Percentiles rank a stretch among this genome's conserved stretches.
Evolutionary conservation across 1,140 invertebrate genomes (phyloP).

Genomic region (Phenacoccus solenopsis): DNA sequence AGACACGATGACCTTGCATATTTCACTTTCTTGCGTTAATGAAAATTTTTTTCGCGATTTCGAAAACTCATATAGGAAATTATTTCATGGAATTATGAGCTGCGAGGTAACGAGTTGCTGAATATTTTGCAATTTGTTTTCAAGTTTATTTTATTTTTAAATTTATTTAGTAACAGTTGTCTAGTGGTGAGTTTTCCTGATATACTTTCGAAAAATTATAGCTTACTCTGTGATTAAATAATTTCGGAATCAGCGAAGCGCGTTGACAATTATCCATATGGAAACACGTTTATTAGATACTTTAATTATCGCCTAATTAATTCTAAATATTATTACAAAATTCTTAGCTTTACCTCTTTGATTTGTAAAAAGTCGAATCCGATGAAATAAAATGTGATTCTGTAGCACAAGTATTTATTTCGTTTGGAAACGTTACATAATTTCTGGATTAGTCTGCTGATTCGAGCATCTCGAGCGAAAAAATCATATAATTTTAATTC

Average conservation of each 20-base stretch:
- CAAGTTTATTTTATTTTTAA: too few relatives aligned
- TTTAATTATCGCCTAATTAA: background rate
- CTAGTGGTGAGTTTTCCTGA: too few relatives aligned
- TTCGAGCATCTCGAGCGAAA: background rate
- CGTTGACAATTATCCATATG: background rate
- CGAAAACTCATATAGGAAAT: too few relatives aligned
- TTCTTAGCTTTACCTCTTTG: background rate
- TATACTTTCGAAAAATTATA: too few relatives aligned
- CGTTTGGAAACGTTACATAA: background rate
- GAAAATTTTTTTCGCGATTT: too few relatives aligned
- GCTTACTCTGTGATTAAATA: background rate
- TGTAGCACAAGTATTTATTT: background rate
- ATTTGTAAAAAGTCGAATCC: background rate
- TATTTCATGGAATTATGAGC: too few relatives aligned
- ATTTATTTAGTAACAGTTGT: too few relatives aligned
- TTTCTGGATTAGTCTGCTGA: constrained; percentile 6
- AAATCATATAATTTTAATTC: constrained; percentile 8
- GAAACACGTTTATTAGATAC: background rate
- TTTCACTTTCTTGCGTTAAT: too few relatives aligned
- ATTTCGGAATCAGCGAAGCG: background rate
- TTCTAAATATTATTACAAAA: background rate
- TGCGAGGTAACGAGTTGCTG: too few relatives aligned
- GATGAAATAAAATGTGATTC: background rate
- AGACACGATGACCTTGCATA: too few relatives aligned
- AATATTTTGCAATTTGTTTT: too few relatives aligned